phyloP scores from a whole-genome alignment of 2,113 vertebrate species.

The Diadophis punctatus region DNA sequence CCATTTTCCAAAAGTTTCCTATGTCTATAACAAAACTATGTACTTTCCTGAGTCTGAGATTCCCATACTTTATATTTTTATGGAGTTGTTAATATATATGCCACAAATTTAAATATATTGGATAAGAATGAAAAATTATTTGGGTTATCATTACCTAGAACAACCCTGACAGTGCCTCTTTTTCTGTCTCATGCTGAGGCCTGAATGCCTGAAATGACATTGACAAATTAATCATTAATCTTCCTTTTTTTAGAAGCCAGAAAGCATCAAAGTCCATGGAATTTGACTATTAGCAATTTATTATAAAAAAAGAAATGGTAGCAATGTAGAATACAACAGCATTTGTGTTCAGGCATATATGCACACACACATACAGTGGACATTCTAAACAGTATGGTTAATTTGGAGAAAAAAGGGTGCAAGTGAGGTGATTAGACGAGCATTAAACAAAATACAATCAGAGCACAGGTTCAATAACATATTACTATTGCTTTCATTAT shows the following conservation, averaged over 20 bases:
- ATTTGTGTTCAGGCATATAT: constrained; percentile 66
- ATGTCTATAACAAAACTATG: not conserved
- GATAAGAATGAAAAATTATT: not conserved
- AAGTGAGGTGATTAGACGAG: constrained; percentile 56
- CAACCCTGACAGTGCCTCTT: not conserved
- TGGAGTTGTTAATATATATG: not conserved
- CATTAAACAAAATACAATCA: constrained; percentile 70
- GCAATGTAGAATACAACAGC: constrained; percentile 75
- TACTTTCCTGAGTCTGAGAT: not conserved
- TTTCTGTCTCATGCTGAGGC: not conserved
- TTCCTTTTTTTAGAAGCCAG: not conserved
- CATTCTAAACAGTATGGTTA: constrained; percentile 72
- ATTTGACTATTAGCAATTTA: constrained; percentile 74
- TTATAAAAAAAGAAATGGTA: constrained; percentile 72
- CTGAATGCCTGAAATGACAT: not conserved
- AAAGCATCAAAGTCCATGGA: constrained; percentile 42
- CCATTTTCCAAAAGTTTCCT: not conserved
- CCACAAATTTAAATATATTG: not conserved
- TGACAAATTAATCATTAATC: constrained; percentile 4
- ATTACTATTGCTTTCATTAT: constrained; percentile 80
- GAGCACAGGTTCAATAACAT: constrained; percentile 67
- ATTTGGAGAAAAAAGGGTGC: constrained; percentile 57
- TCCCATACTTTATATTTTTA: not conserved
- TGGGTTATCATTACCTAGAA: not conserved
- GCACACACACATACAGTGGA: constrained; percentile 57